Evolutionary conservation across 2,113 vertebrate species (phyloP).

Genomic region (Grammomys dolichurus): DNA sequence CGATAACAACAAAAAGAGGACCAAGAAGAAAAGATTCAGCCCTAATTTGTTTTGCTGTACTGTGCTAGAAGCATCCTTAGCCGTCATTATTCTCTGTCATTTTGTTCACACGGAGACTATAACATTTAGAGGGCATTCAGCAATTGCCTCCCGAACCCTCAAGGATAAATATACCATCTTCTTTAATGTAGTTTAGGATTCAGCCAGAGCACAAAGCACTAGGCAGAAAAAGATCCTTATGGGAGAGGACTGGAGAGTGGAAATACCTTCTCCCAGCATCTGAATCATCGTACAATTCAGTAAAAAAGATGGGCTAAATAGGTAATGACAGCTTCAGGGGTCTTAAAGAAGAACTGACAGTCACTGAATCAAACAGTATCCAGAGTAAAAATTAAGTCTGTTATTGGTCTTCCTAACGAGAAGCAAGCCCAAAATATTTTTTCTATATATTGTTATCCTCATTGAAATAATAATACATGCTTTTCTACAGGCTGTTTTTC

Average conservation of each 20-base stretch:
- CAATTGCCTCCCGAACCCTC: background rate
- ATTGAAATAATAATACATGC: background rate
- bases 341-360: background rate
- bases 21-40: background rate
- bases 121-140: background rate
- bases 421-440: background rate
- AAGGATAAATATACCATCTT: background rate
- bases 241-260: background rate
- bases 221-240: conserved; percentile 1
- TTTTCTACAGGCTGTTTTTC: background rate
- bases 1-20: background rate
- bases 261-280: background rate
- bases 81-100: background rate
- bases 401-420: background rate
- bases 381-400: conserved; percentile 4
- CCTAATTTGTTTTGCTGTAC: conserved; percentile 51
- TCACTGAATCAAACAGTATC: background rate
- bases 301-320: conserved; percentile 37
- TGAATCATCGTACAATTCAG: conserved; percentile 39
- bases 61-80: background rate
- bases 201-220: background rate
- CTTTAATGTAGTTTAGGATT: background rate
- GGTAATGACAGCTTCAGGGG: background rate
- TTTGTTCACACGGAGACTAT: background rate
- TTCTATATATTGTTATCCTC: background rate